phyloP scores from a whole-genome alignment of 1,140 invertebrate genomes.

The Lucilia cuprina region DNA sequence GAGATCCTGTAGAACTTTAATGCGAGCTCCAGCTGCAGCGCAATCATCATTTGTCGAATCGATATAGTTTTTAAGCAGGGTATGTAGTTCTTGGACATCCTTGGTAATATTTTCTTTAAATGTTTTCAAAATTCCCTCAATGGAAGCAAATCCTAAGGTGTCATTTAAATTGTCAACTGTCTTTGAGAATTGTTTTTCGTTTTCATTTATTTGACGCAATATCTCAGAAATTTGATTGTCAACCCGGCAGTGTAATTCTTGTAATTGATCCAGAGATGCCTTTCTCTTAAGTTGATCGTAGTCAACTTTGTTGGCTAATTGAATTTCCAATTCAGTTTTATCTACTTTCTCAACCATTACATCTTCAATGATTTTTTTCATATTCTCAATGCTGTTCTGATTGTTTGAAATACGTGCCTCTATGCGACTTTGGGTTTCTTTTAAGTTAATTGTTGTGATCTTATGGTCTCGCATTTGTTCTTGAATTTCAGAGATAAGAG shows the following conservation, averaged over 20 bases:
- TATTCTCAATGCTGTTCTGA: constrained; percentile 32
- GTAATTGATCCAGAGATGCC: constrained; percentile 75
- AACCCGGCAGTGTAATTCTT: constrained; percentile 71
- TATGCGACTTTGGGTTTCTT: constrained; percentile 21
- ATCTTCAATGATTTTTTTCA: constrained; percentile 47
- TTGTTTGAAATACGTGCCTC: constrained; percentile 18
- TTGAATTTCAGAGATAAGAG: constrained; percentile 47
- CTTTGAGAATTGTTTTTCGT: constrained; percentile 70
- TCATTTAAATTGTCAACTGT: constrained; percentile 71
- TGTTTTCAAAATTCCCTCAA: constrained; percentile 72
- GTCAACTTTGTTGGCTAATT: constrained; percentile 76
- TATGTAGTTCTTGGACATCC: constrained; percentile 70
- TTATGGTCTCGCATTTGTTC: constrained; percentile 44
- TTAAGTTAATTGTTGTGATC: constrained; percentile 11
- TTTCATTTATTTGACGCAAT: constrained; percentile 68
- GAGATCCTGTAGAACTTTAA: constrained; percentile 70
- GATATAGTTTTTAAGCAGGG: constrained; percentile 67
- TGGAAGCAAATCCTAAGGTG: constrained; percentile 72
- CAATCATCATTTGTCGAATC: constrained; percentile 65
- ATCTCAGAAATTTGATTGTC: constrained; percentile 70
- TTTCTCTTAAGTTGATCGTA: constrained; percentile 71
- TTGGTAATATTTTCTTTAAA: constrained; percentile 72
- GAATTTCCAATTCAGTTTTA: constrained; percentile 71
- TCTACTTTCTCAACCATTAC: constrained; percentile 66
- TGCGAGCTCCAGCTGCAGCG: constrained; percentile 75